These are phyloP conservation scores for Urocitellus parryii DNA, from an alignment of 2,113 vertebrate species.

Conservation along the genomic window DNA sequence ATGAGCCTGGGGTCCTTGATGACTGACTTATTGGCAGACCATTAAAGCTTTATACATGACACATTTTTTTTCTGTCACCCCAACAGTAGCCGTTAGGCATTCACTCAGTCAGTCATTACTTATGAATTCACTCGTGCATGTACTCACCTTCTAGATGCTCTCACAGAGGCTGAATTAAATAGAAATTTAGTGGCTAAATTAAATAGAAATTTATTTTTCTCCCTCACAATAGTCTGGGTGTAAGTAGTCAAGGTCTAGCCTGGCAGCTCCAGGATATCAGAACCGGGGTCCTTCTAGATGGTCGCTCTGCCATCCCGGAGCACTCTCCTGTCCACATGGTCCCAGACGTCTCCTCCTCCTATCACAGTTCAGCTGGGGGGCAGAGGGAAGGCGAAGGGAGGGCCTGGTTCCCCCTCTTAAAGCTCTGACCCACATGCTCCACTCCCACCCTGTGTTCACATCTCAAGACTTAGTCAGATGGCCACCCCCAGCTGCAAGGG, in stretches of 20 bases:
- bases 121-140: neutral
- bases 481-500: neutral
- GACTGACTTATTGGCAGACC: neutral
- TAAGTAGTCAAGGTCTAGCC: neutral
- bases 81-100: slow-evolving; percentile 2
- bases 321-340: neutral
- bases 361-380: neutral
- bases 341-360: neutral
- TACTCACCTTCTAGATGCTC: neutral
- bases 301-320: neutral
- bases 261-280: neutral
- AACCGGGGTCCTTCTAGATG: neutral
- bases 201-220: neutral
- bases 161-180: neutral
- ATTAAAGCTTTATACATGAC: neutral
- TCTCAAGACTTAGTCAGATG: neutral
- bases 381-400: neutral
- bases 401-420: neutral
- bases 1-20: neutral
- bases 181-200: neutral
- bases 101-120: neutral
- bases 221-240: neutral
- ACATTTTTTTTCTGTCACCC: neutral
- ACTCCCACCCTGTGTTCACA: neutral
- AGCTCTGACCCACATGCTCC: neutral